Evolutionary conservation across 2,797 vertebrate genomes (phyloP), one percentile per base, ranked within the genome.

Genomic region (Chelon auratus): DNA sequence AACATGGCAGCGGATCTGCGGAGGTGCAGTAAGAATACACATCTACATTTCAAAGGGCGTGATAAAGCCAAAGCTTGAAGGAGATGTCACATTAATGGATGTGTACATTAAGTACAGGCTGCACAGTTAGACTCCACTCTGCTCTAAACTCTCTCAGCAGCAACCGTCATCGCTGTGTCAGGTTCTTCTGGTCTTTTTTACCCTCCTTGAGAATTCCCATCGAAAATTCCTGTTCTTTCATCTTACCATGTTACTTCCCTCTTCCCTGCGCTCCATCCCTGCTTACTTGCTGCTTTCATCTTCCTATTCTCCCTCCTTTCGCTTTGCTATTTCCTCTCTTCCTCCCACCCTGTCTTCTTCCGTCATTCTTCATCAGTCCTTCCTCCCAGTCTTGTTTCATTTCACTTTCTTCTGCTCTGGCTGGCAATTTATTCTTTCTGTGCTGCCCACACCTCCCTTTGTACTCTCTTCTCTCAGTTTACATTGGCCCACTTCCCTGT

Each of bases 151-250:
- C 30, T 33, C 42, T 43, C 15, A 6, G 15, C 42, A 43, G 42
- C 45, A 9, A 18, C 45, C 17, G 43, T 45, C 43, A n/a, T 17
- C 40, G 13, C 9, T 10, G 8, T 54, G 50, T 64, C 75, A 51
- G n/a, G 7, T 17, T 47, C 45, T 18, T 17, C 48, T 12, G 20
- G 48, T 62, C 22, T 1, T 2, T 14, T 26, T 68, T 64, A 47
- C 7, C n/a, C 45, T 47, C n/a, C 26, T 24, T 7, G 9, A 36
- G 24, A 47, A 43, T n/a, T 26, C 0, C 33, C 13, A 36, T 43
- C 20, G 54, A 67, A 69, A 60, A 59, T 52, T 11, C 18, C 52
- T 18, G 59, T 50, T 10, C 70, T 76, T 83, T 82, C 54, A 79
- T 81, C 67, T 78, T 17, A 17, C 42, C 18, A 64, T 77, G 63